Base-by-base conservation (phyloP, 2,797 vertebrate genomes). In the Morelia viridis region DNA sequence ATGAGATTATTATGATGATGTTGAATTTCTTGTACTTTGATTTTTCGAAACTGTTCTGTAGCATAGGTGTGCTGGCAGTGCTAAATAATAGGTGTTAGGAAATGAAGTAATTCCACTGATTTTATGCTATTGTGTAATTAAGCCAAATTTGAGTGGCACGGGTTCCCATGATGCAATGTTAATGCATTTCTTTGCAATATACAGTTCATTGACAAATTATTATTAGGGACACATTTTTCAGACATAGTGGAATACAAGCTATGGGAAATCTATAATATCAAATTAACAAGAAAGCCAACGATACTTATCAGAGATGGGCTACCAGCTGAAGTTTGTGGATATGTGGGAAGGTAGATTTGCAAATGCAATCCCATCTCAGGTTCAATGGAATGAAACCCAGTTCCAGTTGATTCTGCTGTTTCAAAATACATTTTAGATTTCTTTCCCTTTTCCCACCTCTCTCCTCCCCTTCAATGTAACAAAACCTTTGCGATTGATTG, bases 231-330 rank as follows among this genome's bases (percentile, higher is more conserved):
- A 91, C 76, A 65, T 6, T 88, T 50, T 87, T n/a, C 35, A 6
- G 50, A 58, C 57, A 61, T 0, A 87, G 12, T 41, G 24, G 57
- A 87, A 58, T 91, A 92, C 88, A 92, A 93, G 85, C 60, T 89
- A 89, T 58, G 91, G 91, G 89, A 91, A 93, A 58, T 85, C 1
- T 9, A 0, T 86, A 91, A 96, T 93, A 91, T 53, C 17, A 84
- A 94, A 62, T 58, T 91, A 92, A 24, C 53, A 85, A 92, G 94
- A 95, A 94, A 95, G 80, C 4, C 71, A 35, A 93, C 94, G 53
- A 95, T 92, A 26, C 3, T 85, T 61, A 84, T 15, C 19, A n/a
- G 17, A 76, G n/a, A 56, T 89, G 9, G 88, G 24, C 28, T 50
- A 50, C 6, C 41, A 65, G 9, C n/a, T 60, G 57, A 61, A 7